phyloP scores from a whole-genome alignment of 2,113 vertebrate genomes.

The Macaca nemestrina region DNA sequence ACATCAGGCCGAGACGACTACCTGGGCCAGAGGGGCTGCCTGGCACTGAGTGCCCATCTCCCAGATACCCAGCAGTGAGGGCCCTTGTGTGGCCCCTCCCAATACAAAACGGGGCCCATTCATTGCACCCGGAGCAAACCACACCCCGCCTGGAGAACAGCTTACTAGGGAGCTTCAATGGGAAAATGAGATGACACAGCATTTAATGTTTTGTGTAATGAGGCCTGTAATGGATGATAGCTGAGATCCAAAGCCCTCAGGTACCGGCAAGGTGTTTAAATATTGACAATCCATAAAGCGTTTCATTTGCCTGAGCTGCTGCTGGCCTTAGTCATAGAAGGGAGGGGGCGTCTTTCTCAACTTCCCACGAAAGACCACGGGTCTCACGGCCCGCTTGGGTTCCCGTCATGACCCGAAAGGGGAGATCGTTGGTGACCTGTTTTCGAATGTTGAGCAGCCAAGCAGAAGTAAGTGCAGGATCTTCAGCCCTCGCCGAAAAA shows the following conservation, averaged over 20 bases:
- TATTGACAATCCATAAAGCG: slow-evolving; percentile 78
- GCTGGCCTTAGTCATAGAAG: slow-evolving; percentile 40
- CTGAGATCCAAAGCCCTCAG: slow-evolving; percentile 79
- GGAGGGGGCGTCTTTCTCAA: slow-evolving; percentile 33
- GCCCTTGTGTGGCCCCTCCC: neutral
- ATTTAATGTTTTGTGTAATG: slow-evolving; percentile 81
- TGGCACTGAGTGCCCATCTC: neutral
- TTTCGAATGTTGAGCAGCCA: neutral
- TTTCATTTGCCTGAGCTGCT: slow-evolving; percentile 46
- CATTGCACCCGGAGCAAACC: slow-evolving; percentile 43
- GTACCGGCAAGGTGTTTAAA: slow-evolving; percentile 81
- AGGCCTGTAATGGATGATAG: slow-evolving; percentile 83
- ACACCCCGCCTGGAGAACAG: slow-evolving; percentile 57
- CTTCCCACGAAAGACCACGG: slow-evolving; percentile 20
- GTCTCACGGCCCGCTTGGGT: slow-evolving; percentile 21
- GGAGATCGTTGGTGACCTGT: neutral
- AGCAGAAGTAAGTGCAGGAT: neutral
- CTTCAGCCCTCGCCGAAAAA: neutral
- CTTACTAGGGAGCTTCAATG: slow-evolving; percentile 72
- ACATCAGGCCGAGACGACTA: slow-evolving; percentile 52
- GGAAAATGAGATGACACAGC: slow-evolving; percentile 75
- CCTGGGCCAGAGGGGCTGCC: slow-evolving; percentile 38
- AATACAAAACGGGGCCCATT: neutral
- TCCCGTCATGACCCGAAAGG: slow-evolving; percentile 33
- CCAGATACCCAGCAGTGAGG: neutral